Conservation (phyloP, 2,113 vertebrate genomes). For the Dromas ardeola region DNA sequence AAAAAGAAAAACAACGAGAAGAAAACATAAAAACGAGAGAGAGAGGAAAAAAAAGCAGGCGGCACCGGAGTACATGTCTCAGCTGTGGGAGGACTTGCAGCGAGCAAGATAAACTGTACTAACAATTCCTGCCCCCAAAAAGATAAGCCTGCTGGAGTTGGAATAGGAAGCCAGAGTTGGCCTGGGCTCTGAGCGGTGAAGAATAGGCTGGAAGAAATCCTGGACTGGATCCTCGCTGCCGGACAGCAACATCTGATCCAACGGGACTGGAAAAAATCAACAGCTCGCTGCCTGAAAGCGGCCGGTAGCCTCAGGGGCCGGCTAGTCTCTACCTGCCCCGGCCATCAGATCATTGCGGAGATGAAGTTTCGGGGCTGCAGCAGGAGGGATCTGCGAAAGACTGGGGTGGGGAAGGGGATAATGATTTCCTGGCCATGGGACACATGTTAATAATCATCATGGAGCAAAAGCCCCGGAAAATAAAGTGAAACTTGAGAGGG, state of each 20-base stretch:
- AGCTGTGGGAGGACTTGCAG: constrained; percentile 41
- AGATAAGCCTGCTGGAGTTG: constrained; percentile 62
- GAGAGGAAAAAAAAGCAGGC: neutral
- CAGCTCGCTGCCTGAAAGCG: neutral
- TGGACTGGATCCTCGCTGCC: constrained; percentile 69
- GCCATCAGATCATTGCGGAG: neutral
- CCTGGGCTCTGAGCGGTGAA: constrained; percentile 50
- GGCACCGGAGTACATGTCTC: constrained; percentile 17
- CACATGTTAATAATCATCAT: constrained; percentile 65
- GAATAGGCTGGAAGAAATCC: constrained; percentile 77
- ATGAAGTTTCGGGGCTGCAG: neutral
- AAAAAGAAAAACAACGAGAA: constrained; percentile 28
- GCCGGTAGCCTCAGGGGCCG: neutral
- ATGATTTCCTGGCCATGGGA: constrained; percentile 39
- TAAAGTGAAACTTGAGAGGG: constrained; percentile 69
- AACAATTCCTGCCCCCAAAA: constrained; percentile 54
- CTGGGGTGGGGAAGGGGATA: neutral
- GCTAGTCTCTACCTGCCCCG: neutral
- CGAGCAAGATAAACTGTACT: constrained; percentile 50
- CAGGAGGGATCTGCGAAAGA: neutral
- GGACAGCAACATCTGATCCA: neutral
- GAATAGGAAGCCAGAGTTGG: constrained; percentile 65
- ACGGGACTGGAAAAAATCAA: neutral
- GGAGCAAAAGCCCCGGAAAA: constrained; percentile 66
- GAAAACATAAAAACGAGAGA: neutral